phyloP scores from a whole-genome alignment of 2,888 invertebrate species.

The Cataglyphis albicans region DNA sequence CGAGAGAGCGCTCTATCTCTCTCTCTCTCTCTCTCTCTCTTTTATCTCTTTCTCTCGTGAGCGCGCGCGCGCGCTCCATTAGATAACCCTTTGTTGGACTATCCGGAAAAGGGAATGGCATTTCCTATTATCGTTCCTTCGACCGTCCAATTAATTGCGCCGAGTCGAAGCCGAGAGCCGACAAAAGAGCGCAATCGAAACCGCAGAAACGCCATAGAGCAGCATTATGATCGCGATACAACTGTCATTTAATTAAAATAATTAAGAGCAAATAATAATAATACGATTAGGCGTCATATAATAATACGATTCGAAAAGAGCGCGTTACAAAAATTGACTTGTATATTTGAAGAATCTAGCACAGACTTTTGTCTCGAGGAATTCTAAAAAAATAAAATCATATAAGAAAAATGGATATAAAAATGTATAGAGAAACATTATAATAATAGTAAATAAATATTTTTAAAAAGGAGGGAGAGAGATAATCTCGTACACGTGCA shows the following conservation, averaged over 20 bases:
- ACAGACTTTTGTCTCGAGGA: not conserved
- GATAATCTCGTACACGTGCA: not conserved
- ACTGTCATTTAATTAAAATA: conserved; percentile 69
- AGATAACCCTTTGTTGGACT: conserved; percentile 61
- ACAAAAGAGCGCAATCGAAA: conserved; percentile 70
- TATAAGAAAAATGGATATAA: not conserved
- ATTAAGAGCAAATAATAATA: conserved; percentile 71
- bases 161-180: conserved; percentile 43
- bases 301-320: not conserved
- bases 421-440: not conserved
- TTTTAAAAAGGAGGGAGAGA: not conserved
- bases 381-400: not conserved
- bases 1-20: conserved; percentile 7
- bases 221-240: not conserved
- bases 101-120: conserved; percentile 70
- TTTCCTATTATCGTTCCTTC: conserved; percentile 70
- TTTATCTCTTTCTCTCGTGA: not conserved
- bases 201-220: conserved; percentile 41
- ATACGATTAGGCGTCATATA: conserved; percentile 34
- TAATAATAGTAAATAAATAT: not conserved
- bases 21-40: not conserved
- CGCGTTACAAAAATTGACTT: not conserved
- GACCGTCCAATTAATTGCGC: conserved; percentile 68
- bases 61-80: conserved; percentile 49
- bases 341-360: not conserved